Evolutionary conservation across 1,140 invertebrate species (phyloP).

Genomic region (Carposina sasakii): DNA sequence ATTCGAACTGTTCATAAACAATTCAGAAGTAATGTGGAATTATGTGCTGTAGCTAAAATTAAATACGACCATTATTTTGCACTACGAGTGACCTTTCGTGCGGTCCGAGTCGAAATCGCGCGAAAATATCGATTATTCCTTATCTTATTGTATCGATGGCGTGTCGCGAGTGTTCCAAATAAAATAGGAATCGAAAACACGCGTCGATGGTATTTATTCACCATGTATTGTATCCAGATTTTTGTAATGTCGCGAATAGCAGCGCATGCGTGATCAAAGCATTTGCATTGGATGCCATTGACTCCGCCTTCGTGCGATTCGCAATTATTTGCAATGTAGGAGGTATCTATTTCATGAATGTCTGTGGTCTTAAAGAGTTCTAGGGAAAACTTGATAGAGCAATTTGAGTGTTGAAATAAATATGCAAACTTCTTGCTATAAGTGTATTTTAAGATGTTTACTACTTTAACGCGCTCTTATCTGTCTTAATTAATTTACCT

Average conservation of each 20-base stretch:
- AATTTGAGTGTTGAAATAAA: too few relatives aligned
- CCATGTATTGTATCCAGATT: background rate
- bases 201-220: constrained; percentile 25
- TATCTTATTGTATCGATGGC: constrained; percentile 65
- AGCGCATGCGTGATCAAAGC: constrained; percentile 46
- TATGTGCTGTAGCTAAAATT: constrained; percentile 14
- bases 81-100: constrained; percentile 58
- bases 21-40: too few relatives aligned
- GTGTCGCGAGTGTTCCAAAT: constrained; percentile 45
- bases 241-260: constrained; percentile 9
- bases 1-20: too few relatives aligned
- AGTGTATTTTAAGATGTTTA: too few relatives aligned
- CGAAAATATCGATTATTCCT: constrained; percentile 69
- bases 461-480: too few relatives aligned
- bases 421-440: too few relatives aligned
- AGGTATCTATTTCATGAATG: too few relatives aligned
- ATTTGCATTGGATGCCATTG: constrained; percentile 43
- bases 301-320: constrained; percentile 47
- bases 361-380: too few relatives aligned
- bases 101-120: constrained; percentile 49
- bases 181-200: constrained; percentile 53
- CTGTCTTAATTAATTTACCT: too few relatives aligned
- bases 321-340: constrained; percentile 34
- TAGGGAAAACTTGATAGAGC: too few relatives aligned
- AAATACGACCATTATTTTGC: constrained; percentile 40